phyloP scores from a whole-genome alignment of 1,140 invertebrate species.

The Olivierus martensii region DNA sequence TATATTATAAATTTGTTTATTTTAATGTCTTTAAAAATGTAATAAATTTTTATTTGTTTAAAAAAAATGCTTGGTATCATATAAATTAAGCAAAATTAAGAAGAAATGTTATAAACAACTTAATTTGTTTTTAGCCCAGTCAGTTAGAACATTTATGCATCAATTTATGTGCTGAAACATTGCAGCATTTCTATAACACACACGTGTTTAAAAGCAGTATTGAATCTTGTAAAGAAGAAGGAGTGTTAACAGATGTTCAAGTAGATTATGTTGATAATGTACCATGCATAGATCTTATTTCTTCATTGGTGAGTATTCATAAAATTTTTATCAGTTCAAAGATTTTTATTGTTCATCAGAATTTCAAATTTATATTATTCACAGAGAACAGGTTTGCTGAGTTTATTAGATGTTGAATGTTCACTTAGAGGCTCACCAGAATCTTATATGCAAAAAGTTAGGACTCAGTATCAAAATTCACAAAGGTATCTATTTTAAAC shows the following conservation, averaged over 20 bases:
- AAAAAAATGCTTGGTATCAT: no score
- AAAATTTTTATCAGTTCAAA: background rate
- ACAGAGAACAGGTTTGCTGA: constrained; percentile 69
- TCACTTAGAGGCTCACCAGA: constrained; percentile 71
- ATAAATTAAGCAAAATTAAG: no score
- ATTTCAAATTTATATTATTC: constrained; percentile 13
- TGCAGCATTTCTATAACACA: constrained; percentile 95
- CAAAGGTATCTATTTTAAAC: constrained; percentile 24
- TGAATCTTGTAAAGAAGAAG: constrained; percentile 85
- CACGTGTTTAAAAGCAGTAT: constrained; percentile 91
- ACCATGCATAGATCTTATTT: constrained; percentile 88
- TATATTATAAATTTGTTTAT: no score
- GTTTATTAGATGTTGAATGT: constrained; percentile 86
- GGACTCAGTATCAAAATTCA: constrained; percentile 66
- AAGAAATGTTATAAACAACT: no score
- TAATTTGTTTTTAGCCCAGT: constrained; percentile 42
- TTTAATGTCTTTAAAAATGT: no score
- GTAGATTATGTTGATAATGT: constrained; percentile 92
- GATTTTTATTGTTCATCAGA: background rate
- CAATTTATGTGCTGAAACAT: constrained; percentile 88
- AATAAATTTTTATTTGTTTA: no score
- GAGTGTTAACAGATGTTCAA: constrained; percentile 76
- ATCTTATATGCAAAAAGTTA: constrained; percentile 72
- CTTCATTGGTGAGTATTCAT: constrained; percentile 51
- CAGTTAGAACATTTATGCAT: constrained; percentile 87